Evolutionary conservation across 1,140 invertebrate species (phyloP), one percentile per base, ranked within the genome.

Genomic region (Helicoverpa zea): DNA sequence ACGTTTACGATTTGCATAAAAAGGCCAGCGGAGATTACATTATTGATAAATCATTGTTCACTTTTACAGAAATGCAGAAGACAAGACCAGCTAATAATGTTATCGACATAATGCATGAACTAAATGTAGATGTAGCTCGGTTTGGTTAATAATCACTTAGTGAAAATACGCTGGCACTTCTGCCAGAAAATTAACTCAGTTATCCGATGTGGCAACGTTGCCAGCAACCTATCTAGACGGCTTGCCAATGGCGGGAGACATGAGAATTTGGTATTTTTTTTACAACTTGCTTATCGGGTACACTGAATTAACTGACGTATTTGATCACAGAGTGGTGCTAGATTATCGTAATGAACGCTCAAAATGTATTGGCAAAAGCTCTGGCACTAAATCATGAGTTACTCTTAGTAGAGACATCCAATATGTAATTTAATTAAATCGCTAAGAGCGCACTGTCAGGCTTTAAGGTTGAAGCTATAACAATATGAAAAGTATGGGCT

Each of bases 101-200:
- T 49, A 56, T 14, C n/a, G 13, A 70, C 5, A 72, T 54, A n/a
- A 14, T 29, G 18, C 29, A 35, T 11, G 13, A 73, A 73, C 52
- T 43, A 58, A 43, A 56, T 56, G 18, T 72, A 52, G 51, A 47
- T 52, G 54, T 29, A 58, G 58, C 30, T 73, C 16, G 70, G 70
- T 56, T 72, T 56, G 70, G 51, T 73, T 58, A 73, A 73, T 73
- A 73, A 73, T 73, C 70, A 73, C 70, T 73, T 73, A 58, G 70
- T 56, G 70, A 73, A 73, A 72, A 58, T 73, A 56, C 70, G 52
- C 58, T 73, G 70, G 70, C 70, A 73, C 70, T 73, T 72, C 68
- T 56, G 70, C 70, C 70, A 58, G 70, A 73, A 58, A 73, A 73
- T 73, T 73, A 73, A 73, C 70, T 73, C 58, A 29, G 70, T 73